Evolutionary conservation across 2,888 invertebrate species (phyloP).

Genomic region (Scaptomyza parva): DNA sequence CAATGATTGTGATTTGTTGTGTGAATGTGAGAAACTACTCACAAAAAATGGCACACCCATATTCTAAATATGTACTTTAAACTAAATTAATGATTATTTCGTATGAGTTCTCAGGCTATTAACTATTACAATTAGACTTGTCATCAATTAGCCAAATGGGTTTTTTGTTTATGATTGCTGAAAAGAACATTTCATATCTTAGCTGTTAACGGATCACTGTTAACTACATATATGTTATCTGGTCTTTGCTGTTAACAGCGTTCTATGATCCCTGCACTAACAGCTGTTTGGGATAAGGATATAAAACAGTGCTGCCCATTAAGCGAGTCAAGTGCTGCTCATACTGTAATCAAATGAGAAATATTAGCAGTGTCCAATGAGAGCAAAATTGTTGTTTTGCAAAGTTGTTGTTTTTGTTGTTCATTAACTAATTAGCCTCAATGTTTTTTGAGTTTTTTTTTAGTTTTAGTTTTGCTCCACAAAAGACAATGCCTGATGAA

Average conservation of each 20-base stretch:
- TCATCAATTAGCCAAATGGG: no score
- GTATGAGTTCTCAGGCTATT: neutral
- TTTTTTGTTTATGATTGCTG: neutral
- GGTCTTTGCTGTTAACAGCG: neutral
- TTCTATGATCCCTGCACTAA: neutral
- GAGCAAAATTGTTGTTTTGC: slow-evolving; percentile 13
- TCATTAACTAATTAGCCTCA: slow-evolving; percentile 72
- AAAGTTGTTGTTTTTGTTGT: slow-evolving; percentile 45
- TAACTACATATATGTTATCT: no score
- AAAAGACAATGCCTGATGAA: slow-evolving; percentile 50
- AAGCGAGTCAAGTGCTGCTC: neutral
- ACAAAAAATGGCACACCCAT: neutral
- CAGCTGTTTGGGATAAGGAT: neutral
- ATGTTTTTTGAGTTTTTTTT: no score
- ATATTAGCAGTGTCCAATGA: slow-evolving; percentile 6
- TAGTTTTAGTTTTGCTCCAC: slow-evolving; percentile 46
- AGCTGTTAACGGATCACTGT: neutral
- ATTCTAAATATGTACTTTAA: neutral
- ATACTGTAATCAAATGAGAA: neutral
- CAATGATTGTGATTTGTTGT: neutral
- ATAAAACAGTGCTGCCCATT: neutral
- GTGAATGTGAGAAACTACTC: neutral
- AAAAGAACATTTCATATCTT: neutral
- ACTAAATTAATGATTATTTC: neutral
- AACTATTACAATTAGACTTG: neutral